phyloP scores from a whole-genome alignment of 1,140 invertebrate species.

The Acyrthosiphon pisum region DNA sequence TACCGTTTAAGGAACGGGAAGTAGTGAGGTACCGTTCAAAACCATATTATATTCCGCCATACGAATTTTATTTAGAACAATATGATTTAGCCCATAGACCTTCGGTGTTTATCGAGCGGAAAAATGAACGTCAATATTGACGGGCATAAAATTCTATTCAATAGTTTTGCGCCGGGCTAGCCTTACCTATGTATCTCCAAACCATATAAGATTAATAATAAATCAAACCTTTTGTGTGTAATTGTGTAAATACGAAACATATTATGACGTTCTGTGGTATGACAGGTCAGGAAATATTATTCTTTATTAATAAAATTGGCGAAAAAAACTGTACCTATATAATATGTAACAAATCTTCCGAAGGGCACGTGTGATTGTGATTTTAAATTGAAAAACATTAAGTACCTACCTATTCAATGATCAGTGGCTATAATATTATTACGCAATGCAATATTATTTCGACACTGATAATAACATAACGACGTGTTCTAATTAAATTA shows the following conservation, averaged over 20 bases:
- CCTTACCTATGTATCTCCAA: not conserved
- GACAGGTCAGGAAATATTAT: not conserved
- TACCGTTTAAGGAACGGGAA: not conserved
- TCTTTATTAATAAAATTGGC: not conserved
- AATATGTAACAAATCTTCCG: not conserved
- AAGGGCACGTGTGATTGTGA: constrained; percentile 25
- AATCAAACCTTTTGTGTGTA: not conserved
- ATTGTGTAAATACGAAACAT: not conserved
- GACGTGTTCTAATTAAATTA: not conserved
- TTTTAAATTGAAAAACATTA: not conserved
- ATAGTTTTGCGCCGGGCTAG: not conserved
- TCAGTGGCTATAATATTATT: not conserved
- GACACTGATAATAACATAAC: not conserved
- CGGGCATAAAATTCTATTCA: not conserved
- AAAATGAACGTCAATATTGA: not conserved
- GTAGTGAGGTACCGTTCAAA: not conserved
- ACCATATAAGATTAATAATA: not conserved
- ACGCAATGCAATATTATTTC: not conserved
- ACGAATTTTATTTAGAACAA: not conserved
- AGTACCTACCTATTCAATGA: not conserved
- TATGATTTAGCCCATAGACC: not conserved
- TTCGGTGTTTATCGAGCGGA: not conserved
- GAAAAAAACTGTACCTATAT: not conserved
- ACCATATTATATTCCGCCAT: no score
- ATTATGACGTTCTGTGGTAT: not conserved